Evolutionary conservation across 1,140 invertebrate species (phyloP).

Genomic region (Elymnias hypermnestra): DNA sequence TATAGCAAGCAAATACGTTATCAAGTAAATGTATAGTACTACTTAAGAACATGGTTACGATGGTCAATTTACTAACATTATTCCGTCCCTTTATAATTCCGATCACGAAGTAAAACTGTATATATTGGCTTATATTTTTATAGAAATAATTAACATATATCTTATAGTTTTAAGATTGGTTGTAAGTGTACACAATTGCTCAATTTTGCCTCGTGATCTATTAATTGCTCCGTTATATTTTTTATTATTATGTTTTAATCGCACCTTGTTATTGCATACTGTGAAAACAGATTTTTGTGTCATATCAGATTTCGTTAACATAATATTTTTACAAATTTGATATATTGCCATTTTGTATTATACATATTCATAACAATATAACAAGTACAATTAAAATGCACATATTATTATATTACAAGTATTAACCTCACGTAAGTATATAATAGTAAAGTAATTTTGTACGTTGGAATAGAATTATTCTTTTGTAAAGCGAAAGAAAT

Average conservation of each 20-base stretch:
- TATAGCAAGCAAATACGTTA: too few relatives aligned
- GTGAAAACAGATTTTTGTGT: background rate
- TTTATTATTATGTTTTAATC: conserved; percentile 1
- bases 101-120: conserved; percentile 15
- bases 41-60: too few relatives aligned
- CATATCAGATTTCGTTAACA: background rate
- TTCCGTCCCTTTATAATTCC: conserved; percentile 7
- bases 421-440: conserved; percentile 9
- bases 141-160: background rate
- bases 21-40: too few relatives aligned
- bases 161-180: background rate
- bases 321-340: background rate
- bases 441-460: background rate
- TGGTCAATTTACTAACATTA: conserved; percentile 5
- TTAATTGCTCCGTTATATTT: background rate
- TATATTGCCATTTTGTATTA: background rate
- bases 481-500: conserved; percentile 11
- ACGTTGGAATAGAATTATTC: conserved; percentile 1
- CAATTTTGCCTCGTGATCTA: conserved; percentile 16
- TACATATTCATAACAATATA: background rate
- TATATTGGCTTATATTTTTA: background rate
- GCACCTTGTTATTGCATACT: background rate
- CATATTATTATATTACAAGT: conserved; percentile 11
- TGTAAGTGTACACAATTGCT: background rate
- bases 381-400: conserved; percentile 19